Conservation (phyloP, 2,888 invertebrate genomes). For the Bugulina stolonifera region DNA sequence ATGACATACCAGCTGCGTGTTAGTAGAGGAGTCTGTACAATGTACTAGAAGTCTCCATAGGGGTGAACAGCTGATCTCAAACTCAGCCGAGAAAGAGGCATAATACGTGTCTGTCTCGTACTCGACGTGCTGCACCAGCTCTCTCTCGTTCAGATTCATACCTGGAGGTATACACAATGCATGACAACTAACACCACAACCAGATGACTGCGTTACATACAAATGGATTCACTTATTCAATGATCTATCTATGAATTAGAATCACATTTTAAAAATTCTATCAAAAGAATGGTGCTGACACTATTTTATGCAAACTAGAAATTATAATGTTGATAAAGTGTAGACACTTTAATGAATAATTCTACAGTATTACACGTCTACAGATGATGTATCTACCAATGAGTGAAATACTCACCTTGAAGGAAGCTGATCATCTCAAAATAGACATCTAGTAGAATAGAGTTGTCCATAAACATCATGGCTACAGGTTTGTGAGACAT, state of each 20-base stretch:
- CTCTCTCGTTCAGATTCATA: conserved; percentile 92
- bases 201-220: too few relatives aligned
- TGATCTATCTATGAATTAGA: too few relatives aligned
- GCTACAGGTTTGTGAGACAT: conserved; percentile 87
- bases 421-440: conserved; percentile 87
- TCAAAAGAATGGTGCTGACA: too few relatives aligned
- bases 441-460: conserved; percentile 86
- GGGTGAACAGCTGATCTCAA: conserved; percentile 92
- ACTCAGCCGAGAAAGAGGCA: conserved; percentile 92
- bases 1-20: not conserved
- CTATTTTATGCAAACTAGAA: too few relatives aligned
- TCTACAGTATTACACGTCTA: too few relatives aligned
- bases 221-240: too few relatives aligned
- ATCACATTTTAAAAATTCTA: too few relatives aligned
- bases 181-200: too few relatives aligned
- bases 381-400: too few relatives aligned
- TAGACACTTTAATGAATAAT: too few relatives aligned
- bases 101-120: conserved; percentile 96
- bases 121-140: conserved; percentile 84
- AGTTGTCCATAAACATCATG: conserved; percentile 76
- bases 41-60: conserved; percentile 96
- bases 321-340: too few relatives aligned
- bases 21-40: conserved; percentile 34
- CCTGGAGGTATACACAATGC: too few relatives aligned
- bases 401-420: conserved; percentile 81